Base-by-base conservation (phyloP, 2,113 vertebrate genomes). In the Xiphophorus maculatus region DNA sequence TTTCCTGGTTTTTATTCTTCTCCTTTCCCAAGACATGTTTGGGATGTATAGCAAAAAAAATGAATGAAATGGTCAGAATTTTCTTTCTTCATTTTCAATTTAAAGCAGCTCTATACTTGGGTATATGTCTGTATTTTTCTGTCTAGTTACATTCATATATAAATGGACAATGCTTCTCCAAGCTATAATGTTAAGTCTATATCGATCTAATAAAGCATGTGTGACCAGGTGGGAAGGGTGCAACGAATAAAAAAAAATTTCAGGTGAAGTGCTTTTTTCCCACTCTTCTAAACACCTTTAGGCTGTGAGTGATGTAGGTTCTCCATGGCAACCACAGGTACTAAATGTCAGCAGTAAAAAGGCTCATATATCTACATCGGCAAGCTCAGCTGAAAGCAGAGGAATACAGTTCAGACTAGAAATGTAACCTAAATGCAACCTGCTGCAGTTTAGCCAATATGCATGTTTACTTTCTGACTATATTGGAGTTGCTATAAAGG, bases 311-410 rank as follows among this genome's bases (percentile, higher is more conserved):
- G 76, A 80, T 75, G 77, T 27, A 33, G 73, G 68, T 11, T 89
- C 79, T 76, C 89, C 84, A 85, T 85, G 86, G 85, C 81, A 86
- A 89, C 73, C 0, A 54, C 44, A 13, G 58, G 79, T 29, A 40
- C 65, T 54, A 51, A 77, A 77, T 76, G 76, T 81, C 71, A 71
- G 77, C 73, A 68, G 84, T 64, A 58, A 69, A 83, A 65, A 65
- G 58, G 74, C 27, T 70, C 60, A 72, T 40, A 12, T 73, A 73
- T 66, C 29, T 65, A 30, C 40, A 54, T 22, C 33, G 32, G 62
- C 5, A 3, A 30, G 25, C 44, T 77, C 17, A 12, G 2, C 22
- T 63, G 72, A 37, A 30, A 32, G 19, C 15, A 58, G 10, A n/a
- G 1, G 6, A 27, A 32, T 68, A 62, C 51, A n/a, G 22, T 58